Percentiles rank a stretch among this genome's conserved stretches.
Conservation (phyloP, 1,140 invertebrate genomes). For the Akabosia matsudoensis region DNA sequence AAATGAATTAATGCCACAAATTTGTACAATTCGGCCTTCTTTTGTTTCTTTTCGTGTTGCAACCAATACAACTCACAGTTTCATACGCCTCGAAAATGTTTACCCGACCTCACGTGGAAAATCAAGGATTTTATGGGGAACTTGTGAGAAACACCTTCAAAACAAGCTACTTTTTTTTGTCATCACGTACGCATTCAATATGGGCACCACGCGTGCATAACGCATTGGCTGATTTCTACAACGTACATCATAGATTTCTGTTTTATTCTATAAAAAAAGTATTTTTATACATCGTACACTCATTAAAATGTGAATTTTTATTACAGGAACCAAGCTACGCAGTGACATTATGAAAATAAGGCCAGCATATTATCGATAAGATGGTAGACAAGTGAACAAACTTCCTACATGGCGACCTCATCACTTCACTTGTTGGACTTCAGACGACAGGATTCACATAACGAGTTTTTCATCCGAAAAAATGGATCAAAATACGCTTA, state of each 20-base stretch:
- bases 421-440: not conserved
- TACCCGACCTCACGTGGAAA: not conserved
- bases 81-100: too few relatives aligned
- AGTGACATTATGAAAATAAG: not conserved
- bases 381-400: not conserved
- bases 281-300: too few relatives aligned
- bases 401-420: constrained; percentile 18
- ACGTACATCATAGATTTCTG: too few relatives aligned
- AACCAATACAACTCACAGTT: too few relatives aligned
- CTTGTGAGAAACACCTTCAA: not conserved
- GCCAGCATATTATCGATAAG: not conserved
- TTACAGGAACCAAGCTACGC: not conserved
- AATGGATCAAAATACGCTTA: constrained; percentile 2
- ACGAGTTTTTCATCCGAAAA: not conserved
- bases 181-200: too few relatives aligned
- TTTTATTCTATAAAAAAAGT: too few relatives aligned
- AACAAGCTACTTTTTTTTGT: too few relatives aligned
- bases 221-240: too few relatives aligned
- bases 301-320: not conserved
- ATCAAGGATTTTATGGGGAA: too few relatives aligned
- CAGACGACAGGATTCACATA: not conserved
- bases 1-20: not conserved
- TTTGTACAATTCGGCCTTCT: not conserved
- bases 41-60: not conserved
- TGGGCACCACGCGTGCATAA: too few relatives aligned